Evolutionary conservation across 2,888 invertebrate species (phyloP), one percentile per base, ranked within the genome.

Genomic region (Heliconius hortense): DNA sequence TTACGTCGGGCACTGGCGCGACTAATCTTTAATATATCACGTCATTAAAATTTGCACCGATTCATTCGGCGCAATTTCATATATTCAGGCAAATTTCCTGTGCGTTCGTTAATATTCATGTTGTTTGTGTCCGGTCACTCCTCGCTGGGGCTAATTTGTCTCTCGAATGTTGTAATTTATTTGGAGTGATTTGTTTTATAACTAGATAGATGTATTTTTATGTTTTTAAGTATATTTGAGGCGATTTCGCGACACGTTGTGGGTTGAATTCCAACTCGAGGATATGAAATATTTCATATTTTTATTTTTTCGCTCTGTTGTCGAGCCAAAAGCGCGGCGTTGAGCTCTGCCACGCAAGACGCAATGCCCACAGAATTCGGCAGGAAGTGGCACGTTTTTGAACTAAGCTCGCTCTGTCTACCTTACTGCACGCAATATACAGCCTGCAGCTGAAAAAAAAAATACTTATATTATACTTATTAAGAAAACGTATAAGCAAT

Each of bases 1-100:
- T 71, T 26, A 60, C 71, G 18, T 43, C 21, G 59, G 60, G 28
- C 59, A 71, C 60, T 62, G 26, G 39, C 26, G 74, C 62, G 74
- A 39, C 62, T 69, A 69, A 69, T 56, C 69, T 69, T 69, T n/a
- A 69, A 56, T 35, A 31, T 56, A 69, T 56, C 31, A 31, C 56
- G 31, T 69, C 69, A 69, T 69, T 69, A 69, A 69, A 69, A 69
- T 69, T 56, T 56, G 31, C 56, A 69, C 15, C 21, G 69, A 69
- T 56, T 69, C 53, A 24, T 69, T 69, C 53, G 15, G n/a, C 56
- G 21, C 56, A 31, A 43, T 56, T 71, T 60, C 28, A 53, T 67
- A 62, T 67, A 72, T 69, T 35, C 24, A n/a, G 11, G 8, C n/a
- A 31, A 56, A 53, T 53, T 69, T 69, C 24, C n/a, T 56, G n/a